Evolutionary conservation across 2,888 invertebrate genomes (phyloP).

Genomic region (Leptodirus hochenwartii): DNA sequence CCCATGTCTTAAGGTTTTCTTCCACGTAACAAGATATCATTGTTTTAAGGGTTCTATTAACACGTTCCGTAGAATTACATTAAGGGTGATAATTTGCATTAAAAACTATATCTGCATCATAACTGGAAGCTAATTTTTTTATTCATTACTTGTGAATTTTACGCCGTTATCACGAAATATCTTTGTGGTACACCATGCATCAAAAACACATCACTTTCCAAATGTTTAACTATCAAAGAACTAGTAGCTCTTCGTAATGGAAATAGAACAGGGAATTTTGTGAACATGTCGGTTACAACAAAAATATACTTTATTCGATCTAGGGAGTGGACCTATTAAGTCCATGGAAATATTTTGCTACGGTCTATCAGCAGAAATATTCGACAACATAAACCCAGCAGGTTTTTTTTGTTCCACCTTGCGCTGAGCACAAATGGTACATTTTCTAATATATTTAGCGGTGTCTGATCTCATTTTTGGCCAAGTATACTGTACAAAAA

Average conservation of each 20-base stretch:
- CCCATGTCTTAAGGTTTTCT: not conserved
- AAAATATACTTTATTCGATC: constrained; percentile 10
- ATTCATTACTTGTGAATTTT: constrained; percentile 10
- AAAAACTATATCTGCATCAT: constrained; percentile 7
- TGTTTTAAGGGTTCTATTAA: constrained; percentile 11
- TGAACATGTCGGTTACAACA: constrained; percentile 11
- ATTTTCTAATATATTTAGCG: not conserved
- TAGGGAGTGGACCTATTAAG: constrained; percentile 12
- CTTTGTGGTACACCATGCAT: constrained; percentile 11
- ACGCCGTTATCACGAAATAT: constrained; percentile 13
- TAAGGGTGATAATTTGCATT: constrained; percentile 10
- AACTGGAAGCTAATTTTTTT: constrained; percentile 5
- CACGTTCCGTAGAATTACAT: constrained; percentile 11
- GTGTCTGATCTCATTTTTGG: constrained; percentile 2
- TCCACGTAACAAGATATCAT: constrained; percentile 4
- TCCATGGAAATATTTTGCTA: constrained; percentile 12
- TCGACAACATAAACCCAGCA: constrained; percentile 5
- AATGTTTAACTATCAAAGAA: constrained; percentile 4
- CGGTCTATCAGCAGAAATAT: constrained; percentile 6
- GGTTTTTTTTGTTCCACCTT: constrained; percentile 4
- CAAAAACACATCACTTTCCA: constrained; percentile 12
- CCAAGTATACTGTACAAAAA: constrained; percentile 4
- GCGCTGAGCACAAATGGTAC: constrained; percentile 1
- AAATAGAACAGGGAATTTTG: constrained; percentile 12
- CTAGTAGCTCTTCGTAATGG: constrained; percentile 11